Evolutionary conservation across 2,888 invertebrate genomes (phyloP), one percentile per base, ranked within the genome.

Genomic region (Steinernema hermaphroditum): DNA sequence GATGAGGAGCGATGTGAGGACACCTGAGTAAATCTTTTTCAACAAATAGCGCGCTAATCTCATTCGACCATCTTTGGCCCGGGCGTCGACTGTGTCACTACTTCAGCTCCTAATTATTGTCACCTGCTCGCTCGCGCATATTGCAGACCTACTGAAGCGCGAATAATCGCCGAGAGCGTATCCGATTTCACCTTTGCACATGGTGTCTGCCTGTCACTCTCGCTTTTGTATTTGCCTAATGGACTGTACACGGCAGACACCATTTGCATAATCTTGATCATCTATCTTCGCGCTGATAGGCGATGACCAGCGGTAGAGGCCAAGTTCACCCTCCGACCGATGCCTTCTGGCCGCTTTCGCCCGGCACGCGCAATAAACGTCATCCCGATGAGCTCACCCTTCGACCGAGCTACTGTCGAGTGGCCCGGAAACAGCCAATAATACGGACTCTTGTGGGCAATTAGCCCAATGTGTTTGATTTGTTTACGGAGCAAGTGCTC

Each of bases 121-220:
- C 62, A 62, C 62, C 62, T 62, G 62, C 62, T 62, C 62, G 62
- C 62, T 62, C 32, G 62, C 62, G 62, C 62, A 62, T 62, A 62
- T 62, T 62, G 62, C 62, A 62, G 62, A 62, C 32, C 34, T 62
- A 62, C 62, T 32, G 62, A 29, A 62, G 62, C 62, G 62, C 62
- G 62, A 62, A 62, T 32, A 62, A 62, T 62, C 62, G 62, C 62
- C 62, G 32, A 62, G 62, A 62, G 62, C 62, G 62, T 62, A 62
- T 62, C 62, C 62, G 62, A 62, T 62, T 62, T 62, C 62, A 62
- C 62, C 62, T 62, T 62, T 62, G 62, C 62, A 62, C 62, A 62
- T 62, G 62, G 9, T 62, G 62, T 62, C 62, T 62, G 62, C 29
- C 62, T 12, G 29, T 62, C 62, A 62, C 32, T 29, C 62, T 22